Percentiles rank a stretch among this genome's conserved stretches.
phyloP scores from a whole-genome alignment of 2,797 vertebrate genomes.

The Columba guinea region DNA sequence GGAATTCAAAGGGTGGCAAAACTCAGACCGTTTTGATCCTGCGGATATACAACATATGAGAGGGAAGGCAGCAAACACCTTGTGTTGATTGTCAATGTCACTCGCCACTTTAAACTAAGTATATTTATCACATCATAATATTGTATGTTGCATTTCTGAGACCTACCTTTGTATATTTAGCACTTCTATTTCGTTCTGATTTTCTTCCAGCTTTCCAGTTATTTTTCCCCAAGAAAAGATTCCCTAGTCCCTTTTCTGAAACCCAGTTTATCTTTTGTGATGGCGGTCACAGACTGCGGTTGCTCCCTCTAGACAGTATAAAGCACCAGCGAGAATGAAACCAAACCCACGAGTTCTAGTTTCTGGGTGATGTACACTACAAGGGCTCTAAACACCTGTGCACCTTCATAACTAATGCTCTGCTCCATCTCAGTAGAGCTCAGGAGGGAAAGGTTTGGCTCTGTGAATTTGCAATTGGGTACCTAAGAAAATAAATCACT shows the following conservation, averaged over 20 bases:
- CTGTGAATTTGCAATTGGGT: neutral
- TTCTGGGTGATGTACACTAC: rapidly evolving
- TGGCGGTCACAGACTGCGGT: neutral
- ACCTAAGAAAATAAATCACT: neutral
- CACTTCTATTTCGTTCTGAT: neutral
- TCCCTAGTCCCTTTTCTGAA: neutral
- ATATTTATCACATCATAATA: neutral
- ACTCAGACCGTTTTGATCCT: neutral
- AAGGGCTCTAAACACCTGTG: neutral
- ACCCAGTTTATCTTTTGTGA: neutral
- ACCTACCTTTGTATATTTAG: neutral
- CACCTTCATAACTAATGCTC: neutral
- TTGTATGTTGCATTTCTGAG: neutral
- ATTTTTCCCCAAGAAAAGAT: neutral
- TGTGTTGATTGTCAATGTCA: neutral
- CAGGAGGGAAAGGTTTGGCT: neutral
- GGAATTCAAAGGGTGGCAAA: neutral
- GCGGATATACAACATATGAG: rapidly evolving
- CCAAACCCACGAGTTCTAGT: neutral
- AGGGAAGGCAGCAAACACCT: neutral
- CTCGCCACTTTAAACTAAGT: neutral
- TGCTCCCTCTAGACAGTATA: neutral
- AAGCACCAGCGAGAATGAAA: neutral
- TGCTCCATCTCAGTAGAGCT: neutral
- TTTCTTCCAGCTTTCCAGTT: neutral